These are phyloP conservation scores for Gnathonemus echidnorhynchus DNA, from an alignment of 2,113 vertebrate species.

Conservation along the genomic window DNA sequence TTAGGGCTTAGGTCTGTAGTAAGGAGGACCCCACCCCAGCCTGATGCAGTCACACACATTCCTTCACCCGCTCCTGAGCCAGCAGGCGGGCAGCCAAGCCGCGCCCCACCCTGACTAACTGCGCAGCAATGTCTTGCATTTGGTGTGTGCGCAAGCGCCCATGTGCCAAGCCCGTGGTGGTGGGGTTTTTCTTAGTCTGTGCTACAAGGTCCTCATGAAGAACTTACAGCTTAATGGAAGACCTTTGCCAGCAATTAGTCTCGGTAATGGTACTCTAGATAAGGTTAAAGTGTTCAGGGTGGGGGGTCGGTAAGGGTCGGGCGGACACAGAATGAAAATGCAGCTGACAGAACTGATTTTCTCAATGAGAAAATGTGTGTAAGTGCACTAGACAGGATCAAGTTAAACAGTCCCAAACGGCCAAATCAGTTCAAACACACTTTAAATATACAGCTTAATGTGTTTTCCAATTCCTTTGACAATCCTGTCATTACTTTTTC, in stretches of 20 bases:
- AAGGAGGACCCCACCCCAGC: conserved; percentile 58
- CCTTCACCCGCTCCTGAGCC: conserved; percentile 62
- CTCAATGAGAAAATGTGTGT: background rate
- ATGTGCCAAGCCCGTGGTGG: background rate
- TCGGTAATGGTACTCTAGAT: background rate
- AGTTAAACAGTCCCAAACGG: background rate
- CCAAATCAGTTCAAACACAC: background rate
- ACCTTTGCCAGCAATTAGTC: background rate
- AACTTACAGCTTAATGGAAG: conserved; percentile 1
- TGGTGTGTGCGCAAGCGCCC: conserved; percentile 4
- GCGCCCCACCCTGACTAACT: conserved; percentile 65
- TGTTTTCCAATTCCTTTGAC: background rate
- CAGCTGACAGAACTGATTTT: background rate
- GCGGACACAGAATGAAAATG: background rate
- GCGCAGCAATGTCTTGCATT: conserved; percentile 58
- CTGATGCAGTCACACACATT: conserved; percentile 62
- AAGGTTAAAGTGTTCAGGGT: background rate
- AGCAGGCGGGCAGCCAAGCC: conserved; percentile 64
- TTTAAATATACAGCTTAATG: background rate
- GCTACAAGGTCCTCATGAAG: background rate
- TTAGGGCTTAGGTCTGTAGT: conserved; percentile 35
- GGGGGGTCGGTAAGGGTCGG: too few relatives aligned
- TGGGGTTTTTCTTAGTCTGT: background rate
- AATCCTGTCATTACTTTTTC: background rate
- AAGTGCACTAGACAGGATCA: background rate